Base-by-base conservation (phyloP, 1,140 invertebrate genomes). In the Eurosta solidaginis region DNA sequence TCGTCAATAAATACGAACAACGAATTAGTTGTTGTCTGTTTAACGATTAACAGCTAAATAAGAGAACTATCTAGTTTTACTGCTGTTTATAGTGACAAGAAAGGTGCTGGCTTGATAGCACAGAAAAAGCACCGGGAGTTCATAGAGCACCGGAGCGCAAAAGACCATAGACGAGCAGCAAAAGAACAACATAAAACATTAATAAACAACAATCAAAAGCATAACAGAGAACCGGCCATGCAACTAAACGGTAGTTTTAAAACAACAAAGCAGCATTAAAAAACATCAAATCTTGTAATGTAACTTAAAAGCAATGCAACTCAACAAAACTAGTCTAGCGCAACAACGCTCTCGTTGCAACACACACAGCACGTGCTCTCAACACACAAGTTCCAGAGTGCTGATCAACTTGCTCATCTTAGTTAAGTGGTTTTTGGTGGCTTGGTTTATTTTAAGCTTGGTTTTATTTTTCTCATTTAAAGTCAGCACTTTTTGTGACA, bases 161-260 rank as follows among this genome's bases (percentile, higher is more conserved):
- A 47, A 47, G n/a, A 47, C 7, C 45, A 47, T 17, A 9, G n/a
- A 14, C 12, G 33, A 33, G 27, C 54, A 59, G 54, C 20, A 27
- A 17, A 68, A 68, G 5, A 68, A 36, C n/a, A n/a, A 68, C n/a
- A n/a, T 10, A 40, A 68, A 22, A 68, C 27, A 9, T 54, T 2
- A 68, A 17, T 49, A 17, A 47, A 17, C 45, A 47, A 47, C 14
- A 47, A 22, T 40, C 17, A 40, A n/a, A 10, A 68, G 59, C 59
- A 68, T 68, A 68, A 68, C 59, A 68, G 59, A 68, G 59, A 40
- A 68, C 17, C 17, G 33, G n/a, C 59, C 59, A 68, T 68, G 33
- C 12, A 68, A 40, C 14, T 29, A 68, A 20, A 33, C 59, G 27
- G n/a, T n/a, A 10, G 17, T 25, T 17, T 6, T 40, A 40, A 17